phyloP scores from a whole-genome alignment of 2,888 invertebrate genomes.

The Frankliniella intonsa region DNA sequence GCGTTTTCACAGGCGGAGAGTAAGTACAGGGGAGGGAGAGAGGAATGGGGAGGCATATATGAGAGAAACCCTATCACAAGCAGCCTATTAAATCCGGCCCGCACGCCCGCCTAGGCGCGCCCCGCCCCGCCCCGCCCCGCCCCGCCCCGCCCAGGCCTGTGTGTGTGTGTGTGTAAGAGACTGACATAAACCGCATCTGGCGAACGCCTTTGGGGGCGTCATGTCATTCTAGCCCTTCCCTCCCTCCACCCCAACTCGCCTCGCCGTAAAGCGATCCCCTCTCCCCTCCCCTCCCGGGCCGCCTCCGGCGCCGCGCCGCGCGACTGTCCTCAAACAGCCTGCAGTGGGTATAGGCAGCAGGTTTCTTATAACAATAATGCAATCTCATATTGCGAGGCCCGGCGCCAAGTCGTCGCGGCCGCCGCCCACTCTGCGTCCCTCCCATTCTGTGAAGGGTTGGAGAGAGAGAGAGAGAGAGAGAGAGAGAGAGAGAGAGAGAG shows the following conservation, averaged over 20 bases:
- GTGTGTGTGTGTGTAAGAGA: too few species aligned
- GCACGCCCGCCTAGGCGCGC: background rate
- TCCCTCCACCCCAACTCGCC: background rate
- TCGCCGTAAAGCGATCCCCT: background rate
- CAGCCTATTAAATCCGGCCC: conserved; percentile 14
- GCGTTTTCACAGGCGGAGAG: background rate
- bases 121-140: too few species aligned
- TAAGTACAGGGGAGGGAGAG: background rate
- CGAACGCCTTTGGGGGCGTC: background rate
- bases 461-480: too few species aligned
- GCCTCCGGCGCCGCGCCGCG: background rate
- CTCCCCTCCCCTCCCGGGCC: background rate
- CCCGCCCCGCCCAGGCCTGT: background rate
- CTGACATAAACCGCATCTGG: conserved; percentile 22
- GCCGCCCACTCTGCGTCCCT: too few species aligned
- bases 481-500: too few species aligned
- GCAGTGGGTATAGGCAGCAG: background rate
- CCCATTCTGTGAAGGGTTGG: too few species aligned
- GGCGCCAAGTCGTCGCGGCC: too few species aligned
- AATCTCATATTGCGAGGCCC: too few species aligned
- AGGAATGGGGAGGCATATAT: background rate
- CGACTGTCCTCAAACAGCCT: background rate
- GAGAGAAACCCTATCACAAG: conserved; percentile 3
- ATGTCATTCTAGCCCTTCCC: background rate
- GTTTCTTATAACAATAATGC: too few species aligned